A percentile compares a stretch with the other conserved stretches of the same genome.
These are phyloP conservation scores for Deilephila porcellus DNA, from an alignment of 2,888 invertebrate species.

Conservation along the genomic window DNA sequence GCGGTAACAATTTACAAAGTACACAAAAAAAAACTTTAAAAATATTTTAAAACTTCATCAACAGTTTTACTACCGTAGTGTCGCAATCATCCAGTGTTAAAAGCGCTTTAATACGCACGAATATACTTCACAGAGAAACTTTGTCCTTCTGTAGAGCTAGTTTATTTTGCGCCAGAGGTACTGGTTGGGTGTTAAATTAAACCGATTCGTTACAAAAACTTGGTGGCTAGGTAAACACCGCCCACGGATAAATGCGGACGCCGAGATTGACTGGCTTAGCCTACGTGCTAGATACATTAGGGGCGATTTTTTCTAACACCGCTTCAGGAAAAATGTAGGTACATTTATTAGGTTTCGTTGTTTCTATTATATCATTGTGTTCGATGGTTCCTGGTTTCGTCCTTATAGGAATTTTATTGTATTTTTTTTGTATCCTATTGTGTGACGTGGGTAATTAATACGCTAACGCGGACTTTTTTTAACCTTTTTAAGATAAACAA, in stretches of 20 bases:
- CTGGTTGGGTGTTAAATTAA: constrained; percentile 53
- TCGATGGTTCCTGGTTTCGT: not conserved
- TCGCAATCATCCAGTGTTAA: not conserved
- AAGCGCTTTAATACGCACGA: constrained; percentile 12
- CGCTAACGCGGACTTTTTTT: too few relatives aligned
- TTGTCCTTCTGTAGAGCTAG: constrained; percentile 12
- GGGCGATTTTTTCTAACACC: not conserved
- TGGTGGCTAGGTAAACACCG: constrained; percentile 51
- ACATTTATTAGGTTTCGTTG: not conserved
- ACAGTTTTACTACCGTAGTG: not conserved
- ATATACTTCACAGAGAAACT: not conserved
- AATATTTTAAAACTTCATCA: not conserved
- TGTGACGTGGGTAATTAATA: not conserved
- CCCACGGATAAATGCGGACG: constrained; percentile 48
- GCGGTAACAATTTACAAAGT: too few relatives aligned
- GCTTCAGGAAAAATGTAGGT: not conserved
- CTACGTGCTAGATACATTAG: constrained; percentile 36
- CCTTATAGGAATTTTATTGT: not conserved
- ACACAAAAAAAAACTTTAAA: not conserved
- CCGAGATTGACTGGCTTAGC: constrained; percentile 39
- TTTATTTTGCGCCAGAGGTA: constrained; percentile 28
- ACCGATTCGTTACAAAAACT: constrained; percentile 61
- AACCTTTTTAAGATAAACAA: too few relatives aligned
- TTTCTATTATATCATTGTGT: not conserved
- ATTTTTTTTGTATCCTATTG: not conserved